Percentiles rank a stretch among this genome's conserved stretches.
These are phyloP conservation scores for Lepisosteus osseus DNA, from an alignment of 2,113 vertebrate species.

Conservation along the genomic window DNA sequence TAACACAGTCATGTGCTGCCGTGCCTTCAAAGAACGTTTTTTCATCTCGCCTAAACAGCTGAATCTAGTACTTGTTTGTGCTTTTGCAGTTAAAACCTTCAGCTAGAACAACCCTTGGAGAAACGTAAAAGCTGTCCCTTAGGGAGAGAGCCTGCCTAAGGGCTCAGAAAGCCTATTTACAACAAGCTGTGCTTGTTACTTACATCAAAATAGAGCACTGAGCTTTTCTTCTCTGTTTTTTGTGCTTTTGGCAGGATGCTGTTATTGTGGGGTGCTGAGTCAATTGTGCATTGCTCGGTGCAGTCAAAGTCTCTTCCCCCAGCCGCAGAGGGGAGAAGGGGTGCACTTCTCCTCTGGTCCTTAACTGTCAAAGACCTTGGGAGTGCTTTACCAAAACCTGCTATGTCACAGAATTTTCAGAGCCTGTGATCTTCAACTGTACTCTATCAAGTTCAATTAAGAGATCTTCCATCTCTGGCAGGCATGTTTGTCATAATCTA, in stretches of 20 bases:
- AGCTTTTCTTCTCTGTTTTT: constrained; percentile 68
- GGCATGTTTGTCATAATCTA: constrained; percentile 72
- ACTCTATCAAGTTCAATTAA: constrained; percentile 73
- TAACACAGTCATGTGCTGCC: not conserved
- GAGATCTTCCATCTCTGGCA: constrained; percentile 58
- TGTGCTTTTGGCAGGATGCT: constrained; percentile 73
- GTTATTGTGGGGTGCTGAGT: constrained; percentile 70
- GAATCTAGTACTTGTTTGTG: constrained; percentile 65
- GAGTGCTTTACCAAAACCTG: constrained; percentile 46
- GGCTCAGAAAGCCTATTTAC: constrained; percentile 76
- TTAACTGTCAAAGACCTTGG: constrained; percentile 3
- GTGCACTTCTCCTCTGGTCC: constrained; percentile 32
- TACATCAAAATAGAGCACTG: constrained; percentile 75
- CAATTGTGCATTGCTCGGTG: constrained; percentile 59
- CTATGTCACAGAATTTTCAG: constrained; percentile 55
- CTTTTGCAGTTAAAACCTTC: constrained; percentile 58
- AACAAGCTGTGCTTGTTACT: constrained; percentile 78
- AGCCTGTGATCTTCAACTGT: constrained; percentile 61
- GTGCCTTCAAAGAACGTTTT: constrained; percentile 47
- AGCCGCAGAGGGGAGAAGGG: constrained; percentile 34
- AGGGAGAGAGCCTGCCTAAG: constrained; percentile 67
- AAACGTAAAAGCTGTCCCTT: constrained; percentile 63
- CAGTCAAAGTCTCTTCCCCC: constrained; percentile 44
- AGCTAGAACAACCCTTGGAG: constrained; percentile 67
- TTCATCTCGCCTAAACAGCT: constrained; percentile 53